These are phyloP conservation scores for Cryptus armator DNA, from an alignment of 2,888 invertebrate species.

Conservation along the genomic window DNA sequence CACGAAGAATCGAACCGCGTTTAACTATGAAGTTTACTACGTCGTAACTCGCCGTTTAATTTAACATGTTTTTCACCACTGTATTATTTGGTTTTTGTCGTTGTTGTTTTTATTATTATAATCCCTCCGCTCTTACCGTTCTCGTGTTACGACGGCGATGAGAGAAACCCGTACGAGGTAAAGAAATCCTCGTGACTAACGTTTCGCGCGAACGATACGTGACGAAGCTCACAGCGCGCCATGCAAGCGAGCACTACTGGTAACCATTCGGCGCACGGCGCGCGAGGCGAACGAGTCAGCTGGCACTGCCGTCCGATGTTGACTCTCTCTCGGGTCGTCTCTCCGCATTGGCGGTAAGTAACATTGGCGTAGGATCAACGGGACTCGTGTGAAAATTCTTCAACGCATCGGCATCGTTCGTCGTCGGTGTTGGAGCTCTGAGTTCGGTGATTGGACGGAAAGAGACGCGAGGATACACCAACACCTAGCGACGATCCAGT, in stretches of 20 bases:
- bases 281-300: constrained; percentile 78
- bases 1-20: not conserved
- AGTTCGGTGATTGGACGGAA: not conserved
- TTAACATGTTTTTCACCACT: not conserved
- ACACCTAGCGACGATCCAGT: constrained; percentile 12
- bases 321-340: constrained; percentile 55
- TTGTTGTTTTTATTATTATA: constrained; percentile 12
- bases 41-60: not conserved
- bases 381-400: constrained; percentile 22
- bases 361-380: constrained; percentile 63
- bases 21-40: not conserved
- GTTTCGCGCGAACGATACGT: constrained; percentile 57
- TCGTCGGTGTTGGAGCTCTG: not conserved
- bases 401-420: not conserved
- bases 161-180: constrained; percentile 48
- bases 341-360: constrained; percentile 20
- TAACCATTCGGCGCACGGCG: constrained; percentile 43
- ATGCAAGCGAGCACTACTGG: constrained; percentile 65
- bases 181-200: constrained; percentile 44
- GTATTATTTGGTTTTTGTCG: not conserved
- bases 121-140: constrained; percentile 58
- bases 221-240: constrained; percentile 66
- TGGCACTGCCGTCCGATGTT: constrained; percentile 74
- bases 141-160: constrained; percentile 62
- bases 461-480: constrained; percentile 9